Conservation (phyloP, 2,113 vertebrate genomes). For the Clarias macrocephalus region DNA sequence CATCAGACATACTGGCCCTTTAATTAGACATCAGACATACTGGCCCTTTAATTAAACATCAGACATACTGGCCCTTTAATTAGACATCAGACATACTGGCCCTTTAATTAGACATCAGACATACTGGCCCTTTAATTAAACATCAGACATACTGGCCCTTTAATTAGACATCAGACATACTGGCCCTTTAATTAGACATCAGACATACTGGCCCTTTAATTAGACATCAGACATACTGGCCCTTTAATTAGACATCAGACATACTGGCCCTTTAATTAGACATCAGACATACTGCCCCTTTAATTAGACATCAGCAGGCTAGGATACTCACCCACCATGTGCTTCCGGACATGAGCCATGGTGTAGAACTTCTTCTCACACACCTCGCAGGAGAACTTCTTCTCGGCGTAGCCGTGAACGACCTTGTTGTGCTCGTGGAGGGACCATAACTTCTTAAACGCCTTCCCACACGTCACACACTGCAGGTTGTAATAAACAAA, state of each 20-base stretch:
- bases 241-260: background rate
- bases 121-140: too few species aligned
- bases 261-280: background rate
- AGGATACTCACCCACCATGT: slow-evolving; percentile 94
- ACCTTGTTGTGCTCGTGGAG: slow-evolving; percentile 94
- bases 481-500: slow-evolving; percentile 54
- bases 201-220: too few species aligned
- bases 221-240: background rate
- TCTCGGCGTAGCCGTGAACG: slow-evolving; percentile 89
- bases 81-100: background rate
- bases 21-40: too few species aligned
- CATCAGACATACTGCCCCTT: background rate
- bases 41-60: too few species aligned
- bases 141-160: background rate
- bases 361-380: slow-evolving; percentile 98
- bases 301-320: background rate
- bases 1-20: too few species aligned
- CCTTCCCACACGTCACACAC: slow-evolving; percentile 92
- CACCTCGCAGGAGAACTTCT: slow-evolving; percentile 95
- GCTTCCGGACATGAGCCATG: slow-evolving; percentile 96
- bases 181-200: background rate
- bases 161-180: background rate
- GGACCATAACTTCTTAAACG: slow-evolving; percentile 96
- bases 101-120: background rate
- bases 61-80: too few species aligned